Conservation (phyloP, 2,888 invertebrate genomes). For the Drepana falcataria region DNA sequence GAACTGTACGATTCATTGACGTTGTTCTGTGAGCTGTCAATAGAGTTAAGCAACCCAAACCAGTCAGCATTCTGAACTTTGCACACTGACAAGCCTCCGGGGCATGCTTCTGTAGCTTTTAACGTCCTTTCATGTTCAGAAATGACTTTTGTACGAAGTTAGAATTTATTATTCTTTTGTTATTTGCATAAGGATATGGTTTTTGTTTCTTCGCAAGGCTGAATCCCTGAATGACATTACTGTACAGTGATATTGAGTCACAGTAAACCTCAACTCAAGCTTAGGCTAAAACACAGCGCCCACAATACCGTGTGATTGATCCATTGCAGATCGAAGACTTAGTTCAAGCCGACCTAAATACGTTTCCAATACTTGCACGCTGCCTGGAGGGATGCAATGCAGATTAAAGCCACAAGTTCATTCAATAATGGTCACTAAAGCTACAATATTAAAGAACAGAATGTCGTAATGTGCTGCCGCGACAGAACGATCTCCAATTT, state of each 20-base stretch:
- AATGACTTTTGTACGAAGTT: constrained; percentile 6
- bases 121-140: neutral
- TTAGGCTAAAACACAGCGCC: constrained; percentile 6
- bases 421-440: constrained; percentile 33
- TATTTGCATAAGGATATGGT: too few species aligned
- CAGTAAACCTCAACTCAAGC: too few species aligned
- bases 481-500: constrained; percentile 11
- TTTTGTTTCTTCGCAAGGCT: too few species aligned
- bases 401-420: constrained; percentile 33
- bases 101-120: neutral
- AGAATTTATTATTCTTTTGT: too few species aligned
- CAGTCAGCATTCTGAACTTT: neutral
- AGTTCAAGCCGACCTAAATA: constrained; percentile 60
- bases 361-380: constrained; percentile 46
- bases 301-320: constrained; percentile 48
- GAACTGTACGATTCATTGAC: neutral
- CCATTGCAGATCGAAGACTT: constrained; percentile 45
- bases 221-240: too few species aligned
- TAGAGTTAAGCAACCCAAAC: neutral
- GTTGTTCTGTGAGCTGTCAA: neutral
- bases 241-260: too few species aligned
- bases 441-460: constrained; percentile 24
- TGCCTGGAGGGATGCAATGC: constrained; percentile 48
- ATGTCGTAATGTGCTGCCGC: constrained; percentile 16
- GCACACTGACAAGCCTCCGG: neutral